Base-by-base conservation (phyloP, 1,140 invertebrate genomes). In the Euwallacea similis region DNA sequence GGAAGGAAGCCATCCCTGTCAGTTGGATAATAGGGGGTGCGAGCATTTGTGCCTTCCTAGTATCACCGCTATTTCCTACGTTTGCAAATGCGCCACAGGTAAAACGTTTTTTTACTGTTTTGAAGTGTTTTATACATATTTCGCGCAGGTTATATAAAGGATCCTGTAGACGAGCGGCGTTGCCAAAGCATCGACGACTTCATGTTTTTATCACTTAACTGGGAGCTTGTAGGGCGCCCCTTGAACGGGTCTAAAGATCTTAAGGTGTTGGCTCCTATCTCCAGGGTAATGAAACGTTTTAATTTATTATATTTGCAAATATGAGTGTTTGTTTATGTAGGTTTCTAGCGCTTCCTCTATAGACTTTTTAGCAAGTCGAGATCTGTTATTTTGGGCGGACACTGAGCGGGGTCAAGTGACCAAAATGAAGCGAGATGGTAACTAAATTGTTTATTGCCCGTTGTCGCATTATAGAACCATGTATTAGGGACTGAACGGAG, bases 381-480 rank as follows among this genome's bases (percentile, higher is more conserved):
- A 91, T 74, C 87, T 86, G 67, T 83, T 95, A 8, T 93, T 91
- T 81, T 95, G 93, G 92, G 88, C 91, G 53, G 93, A 95, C 81
- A 87, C 84, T 71, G 91, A 92, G 73, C 85, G 88, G 61, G 91
- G 91, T 54, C 86, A 84, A 13, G 89, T 95, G 11, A 91, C 88
- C 42, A 84, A 91, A 55, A 90, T 93, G 74, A 87, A 87, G 73
- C 85, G 93, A 61, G 92, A 95, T 82, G 92, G 94, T 15, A 92
- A 90, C 90, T 21, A 33, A 47, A 47, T 64, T 64, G 21, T 11
- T 16, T 16, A 47, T 63, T 63, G 8, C 15, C 8, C 6, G 46
- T 11, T 47, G 7, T 7, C 11, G 9, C 42, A 42, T n/a, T 16
- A 0, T 54, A 62, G n/a, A 47, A 47, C 44, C 6, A 44, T 56